These are phyloP conservation scores for Chiridota heheva DNA, from an alignment of 35 echinoderm and acorn worm genomes.

Conservation along the genomic window DNA sequence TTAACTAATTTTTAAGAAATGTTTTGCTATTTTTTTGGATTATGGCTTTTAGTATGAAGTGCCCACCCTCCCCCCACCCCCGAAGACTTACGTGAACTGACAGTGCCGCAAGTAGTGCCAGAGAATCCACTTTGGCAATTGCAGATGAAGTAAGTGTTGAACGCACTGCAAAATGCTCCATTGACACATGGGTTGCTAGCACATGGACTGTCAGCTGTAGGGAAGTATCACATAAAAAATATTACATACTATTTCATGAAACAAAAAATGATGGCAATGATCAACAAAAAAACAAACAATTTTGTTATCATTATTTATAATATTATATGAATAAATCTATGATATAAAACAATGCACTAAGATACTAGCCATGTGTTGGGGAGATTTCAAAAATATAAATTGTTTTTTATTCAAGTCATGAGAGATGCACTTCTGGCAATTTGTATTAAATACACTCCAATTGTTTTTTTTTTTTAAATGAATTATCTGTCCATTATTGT, in stretches of 20 bases:
- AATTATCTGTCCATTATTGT: neutral
- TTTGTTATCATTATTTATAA: neutral
- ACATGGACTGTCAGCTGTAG: slow-evolving; percentile 68
- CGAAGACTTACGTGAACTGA: slow-evolving; percentile 53
- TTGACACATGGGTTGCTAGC: slow-evolving; percentile 72
- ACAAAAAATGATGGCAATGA: neutral
- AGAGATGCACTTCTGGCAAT: no score
- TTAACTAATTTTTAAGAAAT: no score
- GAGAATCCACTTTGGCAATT: slow-evolving; percentile 49
- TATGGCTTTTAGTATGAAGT: no score
- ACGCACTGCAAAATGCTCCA: slow-evolving; percentile 60
- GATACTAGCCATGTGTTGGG: neutral
- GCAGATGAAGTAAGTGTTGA: slow-evolving; percentile 80
- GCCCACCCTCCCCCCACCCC: no score
- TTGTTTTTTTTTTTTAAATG: neutral
- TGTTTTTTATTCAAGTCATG: no score
- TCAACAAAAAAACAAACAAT: neutral
- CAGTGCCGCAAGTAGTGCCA: slow-evolving; percentile 70
- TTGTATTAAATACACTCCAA: no score
- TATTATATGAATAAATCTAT: neutral
- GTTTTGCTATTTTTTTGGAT: no score
- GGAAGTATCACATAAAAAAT: neutral
- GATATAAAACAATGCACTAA: neutral
- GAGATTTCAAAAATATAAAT: neutral
- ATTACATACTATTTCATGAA: neutral